Percentiles rank a stretch among this genome's conserved stretches.
phyloP scores from a whole-genome alignment of 2,888 invertebrate species.

The Cylloceria caligata region DNA sequence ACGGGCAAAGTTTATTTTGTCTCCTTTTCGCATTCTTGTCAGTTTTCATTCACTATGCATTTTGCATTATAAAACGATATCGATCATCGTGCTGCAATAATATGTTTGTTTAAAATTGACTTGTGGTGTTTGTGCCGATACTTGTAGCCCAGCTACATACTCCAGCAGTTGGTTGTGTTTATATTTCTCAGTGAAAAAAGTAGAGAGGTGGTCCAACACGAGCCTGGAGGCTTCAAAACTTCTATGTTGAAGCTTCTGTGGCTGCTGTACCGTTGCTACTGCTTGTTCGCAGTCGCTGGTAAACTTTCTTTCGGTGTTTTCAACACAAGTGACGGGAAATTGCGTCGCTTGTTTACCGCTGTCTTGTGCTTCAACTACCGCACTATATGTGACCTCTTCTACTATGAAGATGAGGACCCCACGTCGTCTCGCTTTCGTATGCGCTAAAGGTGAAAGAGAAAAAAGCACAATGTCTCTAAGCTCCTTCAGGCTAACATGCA shows the following conservation, averaged over 20 bases:
- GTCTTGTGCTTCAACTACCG: constrained; percentile 43
- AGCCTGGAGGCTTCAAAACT: constrained; percentile 15
- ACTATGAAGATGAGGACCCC: constrained; percentile 40
- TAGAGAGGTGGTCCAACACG: constrained; percentile 12
- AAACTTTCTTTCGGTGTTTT: constrained; percentile 53
- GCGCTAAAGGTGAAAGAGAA: background rate
- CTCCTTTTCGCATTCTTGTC: background rate
- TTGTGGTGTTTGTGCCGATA: background rate
- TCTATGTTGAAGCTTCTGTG: constrained; percentile 8
- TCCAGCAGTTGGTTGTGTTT: constrained; percentile 4
- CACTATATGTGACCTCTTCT: constrained; percentile 19
- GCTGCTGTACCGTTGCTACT: constrained; percentile 1
- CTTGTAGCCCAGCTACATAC: background rate
- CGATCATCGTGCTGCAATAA: constrained; percentile 2
- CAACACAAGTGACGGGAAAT: constrained; percentile 50
- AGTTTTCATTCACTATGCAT: background rate
- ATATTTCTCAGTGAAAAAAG: constrained; percentile 15
- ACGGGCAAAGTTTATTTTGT: background rate
- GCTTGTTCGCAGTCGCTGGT: constrained; percentile 18
- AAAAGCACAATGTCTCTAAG: constrained; percentile 1
- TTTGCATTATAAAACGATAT: constrained; percentile 30
- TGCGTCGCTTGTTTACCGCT: constrained; percentile 53
- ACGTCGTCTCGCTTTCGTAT: constrained; percentile 12
- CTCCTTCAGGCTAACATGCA: constrained; percentile 25
- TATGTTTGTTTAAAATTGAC: constrained; percentile 15